Conservation (phyloP, 2,888 invertebrate species). For the Trilocha varians region DNA sequence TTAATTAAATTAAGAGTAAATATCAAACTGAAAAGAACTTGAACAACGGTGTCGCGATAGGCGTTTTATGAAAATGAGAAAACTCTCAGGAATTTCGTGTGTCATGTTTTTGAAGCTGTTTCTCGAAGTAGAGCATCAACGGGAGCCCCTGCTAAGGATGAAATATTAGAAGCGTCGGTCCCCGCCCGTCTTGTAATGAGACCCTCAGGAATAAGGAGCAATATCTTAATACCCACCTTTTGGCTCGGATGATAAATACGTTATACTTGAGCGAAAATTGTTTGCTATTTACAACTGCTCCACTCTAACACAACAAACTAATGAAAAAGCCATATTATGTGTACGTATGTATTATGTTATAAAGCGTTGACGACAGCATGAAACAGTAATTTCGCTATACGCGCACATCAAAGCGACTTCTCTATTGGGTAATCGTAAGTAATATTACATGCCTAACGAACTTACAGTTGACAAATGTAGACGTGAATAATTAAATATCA, state of each 20-base stretch:
- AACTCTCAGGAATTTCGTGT: conserved; percentile 27
- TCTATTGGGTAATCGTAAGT: conserved; percentile 24
- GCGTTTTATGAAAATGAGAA: conserved; percentile 47
- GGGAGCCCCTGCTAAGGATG: conserved; percentile 42
- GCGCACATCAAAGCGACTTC: conserved; percentile 43
- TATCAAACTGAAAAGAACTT: conserved; percentile 27
- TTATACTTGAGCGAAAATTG: conserved; percentile 56
- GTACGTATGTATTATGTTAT: neutral
- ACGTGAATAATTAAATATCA: conserved; percentile 41
- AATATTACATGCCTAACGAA: conserved; percentile 34
- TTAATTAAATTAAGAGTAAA: conserved; percentile 59
- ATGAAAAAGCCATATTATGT: neutral
- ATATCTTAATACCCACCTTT: conserved; percentile 67
- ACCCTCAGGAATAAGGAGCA: conserved; percentile 65
- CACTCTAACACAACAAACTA: conserved; percentile 29
- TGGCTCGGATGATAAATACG: conserved; percentile 64
- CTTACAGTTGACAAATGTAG: conserved; percentile 32
- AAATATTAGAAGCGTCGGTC: conserved; percentile 60
- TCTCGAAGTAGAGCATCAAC: conserved; percentile 24
- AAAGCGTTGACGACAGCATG: conserved; percentile 33
- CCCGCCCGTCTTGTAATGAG: conserved; percentile 58
- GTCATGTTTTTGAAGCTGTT: conserved; percentile 34
- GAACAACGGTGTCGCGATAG: conserved; percentile 23
- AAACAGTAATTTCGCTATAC: conserved; percentile 33
- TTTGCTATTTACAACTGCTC: conserved; percentile 66